Evolutionary conservation across 2,888 invertebrate species (phyloP), one percentile per base, ranked within the genome.

Genomic region (Gandaritis pyraliata): DNA sequence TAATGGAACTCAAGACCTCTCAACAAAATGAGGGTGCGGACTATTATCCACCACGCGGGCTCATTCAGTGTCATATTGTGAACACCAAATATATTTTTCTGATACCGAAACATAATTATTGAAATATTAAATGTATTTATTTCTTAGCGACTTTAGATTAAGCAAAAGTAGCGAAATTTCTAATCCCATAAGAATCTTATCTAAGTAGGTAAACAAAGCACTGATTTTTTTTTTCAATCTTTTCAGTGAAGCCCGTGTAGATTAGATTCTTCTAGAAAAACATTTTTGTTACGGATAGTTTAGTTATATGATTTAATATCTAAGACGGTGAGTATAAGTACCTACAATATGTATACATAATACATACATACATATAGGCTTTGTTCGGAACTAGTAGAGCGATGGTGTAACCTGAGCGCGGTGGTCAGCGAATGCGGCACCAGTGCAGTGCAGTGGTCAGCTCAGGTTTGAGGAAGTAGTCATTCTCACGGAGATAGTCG

Each of bases 401-500:
- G 30, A 43, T 52, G 50, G 41, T 63, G 63, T 52, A 59, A 64
- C 45, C 52, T 23, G 59, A 64, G 55, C 39, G 48, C 41, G 49
- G 65, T 49, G 65, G 56, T 59, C 58, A 54, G 49, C 46, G 52
- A 18, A 48, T 48, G 41, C 48, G 29, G 58, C 55, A 58, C 46
- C 58, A 54, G 52, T 47, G 56, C 58, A 54, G 52, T 47, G 56
- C 57, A 51, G 62, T 48, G 64, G 64, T 62, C 53, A 55, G 70
- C 66, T 70, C 70, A 68, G 69, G 71, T 72, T 74, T 72, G 70
- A 80, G 80, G 80, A 80, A 80, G 77, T 72, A 64, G 58, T 57
- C 61, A 61, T 80, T 80, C 80, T 73, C 80, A 80, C 80, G 80
- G 66, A 71, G 76, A 73, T 75, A 59, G 59, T 45, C 54, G 54